Base-by-base conservation (phyloP, 1,140 invertebrate genomes). In the Planococcus citri region DNA sequence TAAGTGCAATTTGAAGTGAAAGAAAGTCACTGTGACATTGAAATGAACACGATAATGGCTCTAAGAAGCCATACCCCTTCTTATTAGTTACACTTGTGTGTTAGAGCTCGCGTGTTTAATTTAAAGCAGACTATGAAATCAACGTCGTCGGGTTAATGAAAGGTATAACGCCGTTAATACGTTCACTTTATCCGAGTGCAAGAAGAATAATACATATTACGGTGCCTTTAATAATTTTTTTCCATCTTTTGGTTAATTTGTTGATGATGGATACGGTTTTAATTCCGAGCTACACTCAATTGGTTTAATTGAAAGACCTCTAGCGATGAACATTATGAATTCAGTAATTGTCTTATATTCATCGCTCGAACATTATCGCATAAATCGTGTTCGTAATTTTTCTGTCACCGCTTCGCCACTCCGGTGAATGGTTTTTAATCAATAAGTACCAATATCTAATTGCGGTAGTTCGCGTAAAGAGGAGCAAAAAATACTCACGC, bases 331-430 rank as follows among this genome's bases (percentile, higher is more conserved):
- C 41, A 51, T 20, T 20, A 51, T 20, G 41, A 51, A 51, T 51
- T 9, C 17, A 17, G 41, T 51, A 9, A 51, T 51, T 51, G 41
- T 51, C 41, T 51, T 51, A 51, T 20, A 51, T 51, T 51, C n/a
- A 51, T n/a, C 41, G 17, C 17, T 20, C 3, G 41, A 51, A 20
- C n/a, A 3, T n/a, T 6, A 51, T 51, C 41, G 41, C 41, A 51
- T 51, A 51, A 51, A 51, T 51, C n/a, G n/a, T n/a, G n/a, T n/a
- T n/a, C n/a, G 17, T 51, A 51, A 51, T 51, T 51, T n/a, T n/a
- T 51, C 41, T 17, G 41, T 51, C 6, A 51, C 41, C 12, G 2
- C 6, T 51, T 51, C 3, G 17, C 41, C 41, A 51, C 17, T 3
- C 17, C 3, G n/a, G n/a, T 2, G n/a, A 9, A 51, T n/a, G 41